These are phyloP conservation scores for Serranus cabrilla DNA, from an alignment of 2,797 vertebrate genomes.

Conservation along the genomic window DNA sequence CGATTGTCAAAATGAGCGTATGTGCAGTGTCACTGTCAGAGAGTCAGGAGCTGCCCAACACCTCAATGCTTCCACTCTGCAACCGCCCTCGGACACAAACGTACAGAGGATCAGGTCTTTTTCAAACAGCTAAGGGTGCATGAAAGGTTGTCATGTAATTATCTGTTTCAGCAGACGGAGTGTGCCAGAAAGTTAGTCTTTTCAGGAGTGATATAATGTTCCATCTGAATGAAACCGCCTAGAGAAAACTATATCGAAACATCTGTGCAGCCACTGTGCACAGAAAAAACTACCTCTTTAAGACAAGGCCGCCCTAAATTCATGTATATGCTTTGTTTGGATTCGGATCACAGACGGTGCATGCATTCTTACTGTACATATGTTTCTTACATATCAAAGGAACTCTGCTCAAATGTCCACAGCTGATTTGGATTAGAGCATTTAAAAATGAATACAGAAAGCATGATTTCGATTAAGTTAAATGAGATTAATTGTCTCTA, in stretches of 20 bases:
- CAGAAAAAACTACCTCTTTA: neutral
- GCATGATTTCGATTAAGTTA: neutral
- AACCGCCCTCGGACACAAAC: constrained; percentile 21
- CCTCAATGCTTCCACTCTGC: constrained; percentile 37
- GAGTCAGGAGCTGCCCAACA: constrained; percentile 51
- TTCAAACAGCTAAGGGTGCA: constrained; percentile 17
- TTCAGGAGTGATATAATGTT: constrained; percentile 11
- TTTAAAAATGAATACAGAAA: neutral
- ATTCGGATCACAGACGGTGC: neutral
- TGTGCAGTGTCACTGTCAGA: constrained; percentile 82
- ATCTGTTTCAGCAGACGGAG: constrained; percentile 21
- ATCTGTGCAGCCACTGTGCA: neutral
- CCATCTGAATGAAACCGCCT: constrained; percentile 9
- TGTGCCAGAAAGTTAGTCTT: constrained; percentile 14
- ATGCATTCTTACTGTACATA: neutral
- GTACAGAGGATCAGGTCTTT: neutral
- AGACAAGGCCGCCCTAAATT: neutral
- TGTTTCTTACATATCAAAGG: neutral
- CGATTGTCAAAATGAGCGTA: constrained; percentile 47
- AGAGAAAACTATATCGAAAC: constrained; percentile 7
- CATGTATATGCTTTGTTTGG: no score
- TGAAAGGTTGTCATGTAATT: constrained; percentile 15
- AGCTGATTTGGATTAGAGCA: neutral
- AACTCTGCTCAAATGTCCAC: neutral
- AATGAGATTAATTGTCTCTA: neutral